Evolutionary conservation across 2,888 invertebrate genomes (phyloP).

Genomic region (Julus scanicus): DNA sequence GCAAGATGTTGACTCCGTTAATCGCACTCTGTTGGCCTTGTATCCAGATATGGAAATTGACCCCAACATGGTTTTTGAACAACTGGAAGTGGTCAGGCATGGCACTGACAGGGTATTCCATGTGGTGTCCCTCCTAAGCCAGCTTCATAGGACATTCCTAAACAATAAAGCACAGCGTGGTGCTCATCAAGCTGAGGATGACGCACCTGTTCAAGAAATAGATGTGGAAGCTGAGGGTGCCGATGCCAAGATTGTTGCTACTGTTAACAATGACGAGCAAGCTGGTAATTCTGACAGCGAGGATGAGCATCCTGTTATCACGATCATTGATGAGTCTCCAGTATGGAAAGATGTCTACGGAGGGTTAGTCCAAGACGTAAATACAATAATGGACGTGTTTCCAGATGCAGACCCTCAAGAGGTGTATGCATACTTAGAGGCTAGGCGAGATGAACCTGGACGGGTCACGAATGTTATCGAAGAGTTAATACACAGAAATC

Average conservation of each 20-base stretch:
- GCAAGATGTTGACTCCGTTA: background rate
- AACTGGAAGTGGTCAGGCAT: background rate
- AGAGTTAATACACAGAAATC: slow-evolving; percentile 10
- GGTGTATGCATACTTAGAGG: slow-evolving; percentile 35
- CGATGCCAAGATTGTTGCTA: background rate
- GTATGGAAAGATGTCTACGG: slow-evolving; percentile 6
- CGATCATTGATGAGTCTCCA: background rate
- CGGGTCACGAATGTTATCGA: slow-evolving; percentile 43
- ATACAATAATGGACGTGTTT: slow-evolving; percentile 48
- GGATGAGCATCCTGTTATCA: background rate
- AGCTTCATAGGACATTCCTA: background rate
- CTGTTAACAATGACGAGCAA: background rate
- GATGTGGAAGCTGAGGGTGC: no score
- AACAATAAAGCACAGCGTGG: background rate
- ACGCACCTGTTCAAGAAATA: background rate
- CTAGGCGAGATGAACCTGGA: background rate
- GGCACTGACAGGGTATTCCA: background rate
- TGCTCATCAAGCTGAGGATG: background rate
- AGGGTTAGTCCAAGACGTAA: slow-evolving; percentile 23
- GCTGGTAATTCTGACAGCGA: background rate
- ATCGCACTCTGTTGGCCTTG: background rate
- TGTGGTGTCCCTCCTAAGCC: slow-evolving; percentile 18
- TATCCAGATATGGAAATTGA: slow-evolving; percentile 47
- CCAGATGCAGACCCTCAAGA: slow-evolving; percentile 46
- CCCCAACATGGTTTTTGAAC: slow-evolving; percentile 41